Evolutionary conservation across 2,797 vertebrate species (phyloP), one percentile per base, ranked within the genome.

Genomic region (Lithobates pipiens): DNA sequence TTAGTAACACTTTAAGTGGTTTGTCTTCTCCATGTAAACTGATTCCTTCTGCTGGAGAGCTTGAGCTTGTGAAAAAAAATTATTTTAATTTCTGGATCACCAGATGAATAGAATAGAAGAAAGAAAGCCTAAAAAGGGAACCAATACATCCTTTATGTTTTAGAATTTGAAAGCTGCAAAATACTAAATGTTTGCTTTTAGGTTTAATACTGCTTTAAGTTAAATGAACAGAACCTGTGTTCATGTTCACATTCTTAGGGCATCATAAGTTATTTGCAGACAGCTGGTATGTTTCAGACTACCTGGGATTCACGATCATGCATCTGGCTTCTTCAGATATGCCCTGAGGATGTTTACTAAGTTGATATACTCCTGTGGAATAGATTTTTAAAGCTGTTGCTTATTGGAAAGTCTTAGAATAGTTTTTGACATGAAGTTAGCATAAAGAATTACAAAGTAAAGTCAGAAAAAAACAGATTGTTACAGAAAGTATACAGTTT

Each of bases 331-430:
- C 34, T 67, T 74, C 80, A 65, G 80, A 77, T 76, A 32, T 70
- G 82, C 82, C 82, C 82, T 70, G 21, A 57, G 82, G 74, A 77
- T 76, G 50, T 84, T 84, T 77, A 77, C 82, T n/a, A 76, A 36
- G 42, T 77, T 76, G 77, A 84, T 69, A 84, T 46, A 57, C 82
- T 67, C 74, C 69, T 50, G 74, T 54, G 82, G 11, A 69, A 83
- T 73, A 83, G 73, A 36, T 83, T 83, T 67, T 68, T 50, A 68
- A 83, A 76, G 42, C 68, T 83, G 79, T 32, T 42, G 23, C 36
- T 25, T 1, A 23, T 71, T 68, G 69, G 10, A 46, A 73, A 73
- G 3, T 73, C 39, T n/a, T 2, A 65, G 10, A 65, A 25, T 61
- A 54, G 21, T 57, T 15, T 57, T 70, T 71, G 54, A 1, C 34